Conservation (phyloP, 1,140 invertebrate genomes). For the Protaetia brevitarsis region DNA sequence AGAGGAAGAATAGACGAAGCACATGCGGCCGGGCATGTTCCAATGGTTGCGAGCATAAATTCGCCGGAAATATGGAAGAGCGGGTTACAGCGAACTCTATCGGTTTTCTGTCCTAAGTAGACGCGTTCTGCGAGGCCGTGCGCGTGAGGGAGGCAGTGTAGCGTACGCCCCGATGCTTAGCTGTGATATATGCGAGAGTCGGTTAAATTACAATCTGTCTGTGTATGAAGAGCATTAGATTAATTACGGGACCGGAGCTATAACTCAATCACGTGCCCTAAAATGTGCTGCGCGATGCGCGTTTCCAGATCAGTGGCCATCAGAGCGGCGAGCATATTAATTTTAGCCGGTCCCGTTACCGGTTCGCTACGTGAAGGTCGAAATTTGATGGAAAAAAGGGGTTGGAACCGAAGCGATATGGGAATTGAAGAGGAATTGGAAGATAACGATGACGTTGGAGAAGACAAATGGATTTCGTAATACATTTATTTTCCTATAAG, state of each 20-base stretch:
- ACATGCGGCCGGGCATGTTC: no score
- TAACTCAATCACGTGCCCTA: constrained; percentile 27
- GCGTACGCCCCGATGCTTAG: neutral
- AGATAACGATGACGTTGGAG: no score
- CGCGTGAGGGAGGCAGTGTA: neutral
- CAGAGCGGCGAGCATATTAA: constrained; percentile 8
- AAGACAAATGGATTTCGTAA: no score
- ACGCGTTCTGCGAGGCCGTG: neutral
- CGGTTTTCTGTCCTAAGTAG: no score
- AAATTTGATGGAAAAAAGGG: constrained; percentile 14
- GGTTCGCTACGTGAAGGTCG: constrained; percentile 2
- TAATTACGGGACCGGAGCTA: constrained; percentile 24
- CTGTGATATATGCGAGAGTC: constrained; percentile 27
- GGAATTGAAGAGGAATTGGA: no score
- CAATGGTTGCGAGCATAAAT: no score
- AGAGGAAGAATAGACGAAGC: neutral
- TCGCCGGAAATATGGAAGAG: neutral
- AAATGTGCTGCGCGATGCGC: constrained; percentile 25
- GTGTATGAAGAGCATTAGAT: constrained; percentile 26
- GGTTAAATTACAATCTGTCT: constrained; percentile 25
- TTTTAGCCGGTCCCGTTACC: constrained; percentile 2
- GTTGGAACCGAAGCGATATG: no score
- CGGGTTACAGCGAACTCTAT: neutral
- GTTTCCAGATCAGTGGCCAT: constrained; percentile 25
- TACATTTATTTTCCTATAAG: no score